These are phyloP conservation scores for Globodera ellingtonae DNA, from an alignment of 1,140 invertebrate species.

Conservation along the genomic window DNA sequence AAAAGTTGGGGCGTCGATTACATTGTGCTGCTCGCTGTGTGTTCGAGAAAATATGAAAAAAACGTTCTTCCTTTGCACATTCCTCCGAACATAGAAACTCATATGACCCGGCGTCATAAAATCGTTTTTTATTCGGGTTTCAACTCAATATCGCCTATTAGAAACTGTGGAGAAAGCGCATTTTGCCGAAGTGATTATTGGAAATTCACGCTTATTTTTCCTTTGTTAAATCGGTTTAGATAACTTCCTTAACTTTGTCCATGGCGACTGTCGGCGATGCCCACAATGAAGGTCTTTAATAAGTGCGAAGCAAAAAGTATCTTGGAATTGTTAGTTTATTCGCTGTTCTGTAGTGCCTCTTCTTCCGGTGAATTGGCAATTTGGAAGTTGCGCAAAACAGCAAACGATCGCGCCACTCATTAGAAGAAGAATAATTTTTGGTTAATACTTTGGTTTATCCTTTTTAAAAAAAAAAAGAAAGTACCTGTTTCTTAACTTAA, in stretches of 20 bases:
- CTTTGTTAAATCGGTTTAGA: background rate
- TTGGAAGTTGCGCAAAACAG: background rate
- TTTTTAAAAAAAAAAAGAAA: background rate
- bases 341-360: background rate
- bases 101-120: too few relatives aligned
- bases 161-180: background rate
- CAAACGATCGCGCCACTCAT: background rate
- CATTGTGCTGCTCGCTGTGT: too few relatives aligned
- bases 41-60: too few relatives aligned
- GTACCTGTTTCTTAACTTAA: too few relatives aligned
- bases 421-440: background rate
- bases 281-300: background rate
- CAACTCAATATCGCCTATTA: background rate
- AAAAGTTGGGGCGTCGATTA: slow-evolving; percentile 93
- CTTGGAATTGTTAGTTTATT: background rate
- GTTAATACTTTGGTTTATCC: too few relatives aligned
- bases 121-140: too few relatives aligned
- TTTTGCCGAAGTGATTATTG: background rate
- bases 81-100: too few relatives aligned
- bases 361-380: background rate
- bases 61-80: too few relatives aligned
- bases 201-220: background rate
- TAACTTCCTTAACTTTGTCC: background rate
- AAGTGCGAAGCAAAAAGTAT: too few relatives aligned
- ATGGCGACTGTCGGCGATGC: background rate